Percentiles rank a stretch among this genome's conserved stretches.
Conservation (phyloP, 2,797 vertebrate genomes). For the Tauraco hartlaubi region DNA sequence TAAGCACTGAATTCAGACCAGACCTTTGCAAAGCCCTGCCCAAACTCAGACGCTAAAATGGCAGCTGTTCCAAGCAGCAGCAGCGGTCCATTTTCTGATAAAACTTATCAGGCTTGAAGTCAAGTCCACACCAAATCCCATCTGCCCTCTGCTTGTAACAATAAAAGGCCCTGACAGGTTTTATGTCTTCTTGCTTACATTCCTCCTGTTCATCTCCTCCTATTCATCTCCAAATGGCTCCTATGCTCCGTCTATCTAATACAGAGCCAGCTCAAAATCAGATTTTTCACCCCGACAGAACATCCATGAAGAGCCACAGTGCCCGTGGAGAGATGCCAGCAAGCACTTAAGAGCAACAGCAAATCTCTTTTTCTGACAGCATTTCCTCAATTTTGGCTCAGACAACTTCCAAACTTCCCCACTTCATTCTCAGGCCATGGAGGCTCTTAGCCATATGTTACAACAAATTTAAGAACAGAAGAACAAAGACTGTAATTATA, state of each 20-base stretch:
- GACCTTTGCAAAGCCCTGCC: background rate
- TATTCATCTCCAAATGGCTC: conserved; percentile 55
- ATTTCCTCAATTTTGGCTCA: conserved; percentile 35
- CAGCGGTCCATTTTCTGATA: conserved; percentile 34
- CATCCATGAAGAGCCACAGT: background rate
- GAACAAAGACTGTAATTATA: background rate
- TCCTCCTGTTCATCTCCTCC: background rate
- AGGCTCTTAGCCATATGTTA: background rate
- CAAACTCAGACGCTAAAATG: background rate
- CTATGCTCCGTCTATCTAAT: background rate
- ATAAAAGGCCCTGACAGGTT: conserved; percentile 32
- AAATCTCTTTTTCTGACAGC: conserved; percentile 39
- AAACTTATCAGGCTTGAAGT: conserved; percentile 51
- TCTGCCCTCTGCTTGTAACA: conserved; percentile 34
- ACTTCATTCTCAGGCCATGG: conserved; percentile 2
- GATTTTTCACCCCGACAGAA: conserved; percentile 34
- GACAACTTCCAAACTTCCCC: conserved; percentile 23
- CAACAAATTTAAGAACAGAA: conserved; percentile 3
- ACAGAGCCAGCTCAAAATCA: conserved; percentile 37
- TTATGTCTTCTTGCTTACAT: conserved; percentile 27
- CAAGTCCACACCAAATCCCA: conserved; percentile 45
- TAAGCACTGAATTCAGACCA: background rate
- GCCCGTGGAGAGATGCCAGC: background rate
- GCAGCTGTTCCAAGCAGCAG: conserved; percentile 5
- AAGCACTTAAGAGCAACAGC: conserved; percentile 49